Percentiles rank a stretch among this genome's conserved stretches.
Evolutionary conservation across 2,797 vertebrate genomes (phyloP).

Genomic region (Martes flavigula): DNA sequence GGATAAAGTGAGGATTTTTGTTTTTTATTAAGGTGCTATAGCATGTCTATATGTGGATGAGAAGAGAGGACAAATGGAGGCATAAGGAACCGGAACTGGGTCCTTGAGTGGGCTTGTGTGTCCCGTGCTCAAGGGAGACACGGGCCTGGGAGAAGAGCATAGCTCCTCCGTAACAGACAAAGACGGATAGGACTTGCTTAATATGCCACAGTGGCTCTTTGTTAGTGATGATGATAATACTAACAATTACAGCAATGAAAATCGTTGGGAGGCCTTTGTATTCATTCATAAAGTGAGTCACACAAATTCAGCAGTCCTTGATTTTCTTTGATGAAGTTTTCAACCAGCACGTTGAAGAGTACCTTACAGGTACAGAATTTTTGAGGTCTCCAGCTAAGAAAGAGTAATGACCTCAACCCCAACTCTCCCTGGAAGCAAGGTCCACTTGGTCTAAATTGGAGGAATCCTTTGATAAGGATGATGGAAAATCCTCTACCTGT

Average conservation of each 20-base stretch:
- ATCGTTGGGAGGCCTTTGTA: neutral
- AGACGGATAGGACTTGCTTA: neutral
- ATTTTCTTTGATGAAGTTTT: constrained; percentile 24
- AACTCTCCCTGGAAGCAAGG: neutral
- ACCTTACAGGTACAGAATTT: neutral
- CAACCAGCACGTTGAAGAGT: neutral
- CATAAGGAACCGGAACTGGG: neutral
- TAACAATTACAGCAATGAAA: neutral
- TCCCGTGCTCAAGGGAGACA: neutral
- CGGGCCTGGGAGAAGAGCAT: neutral
- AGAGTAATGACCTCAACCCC: neutral
- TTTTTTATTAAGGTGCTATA: neutral
- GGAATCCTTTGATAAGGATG: neutral
- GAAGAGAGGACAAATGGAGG: neutral
- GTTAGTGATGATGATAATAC: neutral
- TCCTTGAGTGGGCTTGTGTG: neutral
- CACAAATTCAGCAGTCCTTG: neutral
- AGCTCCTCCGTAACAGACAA: neutral
- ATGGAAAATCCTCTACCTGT: neutral
- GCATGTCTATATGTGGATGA: neutral
- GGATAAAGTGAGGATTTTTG: neutral
- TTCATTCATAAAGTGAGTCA: constrained; percentile 29
- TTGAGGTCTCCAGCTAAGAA: neutral
- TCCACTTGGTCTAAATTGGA: neutral
- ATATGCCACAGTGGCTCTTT: neutral